phyloP scores from a whole-genome alignment of 2,888 invertebrate species.

The Leucophora obtusa region DNA sequence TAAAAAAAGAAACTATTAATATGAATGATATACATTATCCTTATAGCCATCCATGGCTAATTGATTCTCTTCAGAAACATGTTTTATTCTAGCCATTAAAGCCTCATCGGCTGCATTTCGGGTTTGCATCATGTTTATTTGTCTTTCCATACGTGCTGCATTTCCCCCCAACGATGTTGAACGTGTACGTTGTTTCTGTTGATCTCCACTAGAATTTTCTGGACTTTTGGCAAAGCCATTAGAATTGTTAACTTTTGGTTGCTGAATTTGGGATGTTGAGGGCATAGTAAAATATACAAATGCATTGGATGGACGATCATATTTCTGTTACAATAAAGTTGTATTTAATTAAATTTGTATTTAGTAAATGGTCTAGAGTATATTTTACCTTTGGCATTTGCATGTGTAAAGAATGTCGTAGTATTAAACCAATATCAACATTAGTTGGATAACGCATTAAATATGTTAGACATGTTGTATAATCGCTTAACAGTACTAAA shows the following conservation, averaged over 20 bases:
- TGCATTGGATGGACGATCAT: slow-evolving; percentile 75
- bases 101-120: slow-evolving; percentile 73
- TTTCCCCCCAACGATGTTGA: slow-evolving; percentile 59
- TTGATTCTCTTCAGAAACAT: slow-evolving; percentile 68
- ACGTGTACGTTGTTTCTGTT: slow-evolving; percentile 38
- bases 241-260: background rate
- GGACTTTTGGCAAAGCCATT: background rate
- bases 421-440: slow-evolving; percentile 82
- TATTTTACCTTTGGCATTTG: slow-evolving; percentile 79
- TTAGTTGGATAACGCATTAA: slow-evolving; percentile 85
- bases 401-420: slow-evolving; percentile 82
- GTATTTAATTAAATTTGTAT: slow-evolving; percentile 69
- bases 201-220: slow-evolving; percentile 3
- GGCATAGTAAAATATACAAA: slow-evolving; percentile 71
- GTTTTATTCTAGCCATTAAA: slow-evolving; percentile 70
- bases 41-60: slow-evolving; percentile 78
- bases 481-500: slow-evolving; percentile 82
- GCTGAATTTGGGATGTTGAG: slow-evolving; percentile 3
- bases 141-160: slow-evolving; percentile 69
- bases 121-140: slow-evolving; percentile 72
- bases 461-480: slow-evolving; percentile 82
- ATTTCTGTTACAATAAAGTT: slow-evolving; percentile 67
- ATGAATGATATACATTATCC: slow-evolving; percentile 72
- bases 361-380: slow-evolving; percentile 80
- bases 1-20: background rate